phyloP scores from a whole-genome alignment of 92 coral and sea anemone species.

The Zoanthus solanderi region DNA sequence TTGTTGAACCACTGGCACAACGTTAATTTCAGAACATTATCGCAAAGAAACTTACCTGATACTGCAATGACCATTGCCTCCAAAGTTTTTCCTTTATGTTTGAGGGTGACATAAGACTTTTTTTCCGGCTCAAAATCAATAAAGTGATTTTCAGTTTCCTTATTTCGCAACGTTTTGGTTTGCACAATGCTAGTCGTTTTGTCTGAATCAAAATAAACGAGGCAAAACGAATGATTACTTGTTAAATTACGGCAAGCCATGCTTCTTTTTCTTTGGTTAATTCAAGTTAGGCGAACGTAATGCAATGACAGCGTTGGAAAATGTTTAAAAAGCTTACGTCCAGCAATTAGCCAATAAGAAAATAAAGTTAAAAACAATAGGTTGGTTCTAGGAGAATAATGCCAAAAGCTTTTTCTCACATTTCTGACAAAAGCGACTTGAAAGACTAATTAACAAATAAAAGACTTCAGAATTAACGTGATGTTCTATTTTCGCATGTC shows the following conservation, averaged over 20 bases:
- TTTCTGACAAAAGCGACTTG: too few relatives aligned
- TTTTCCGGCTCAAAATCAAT: not conserved
- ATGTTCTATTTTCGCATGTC: too few relatives aligned
- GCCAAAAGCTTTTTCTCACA: too few relatives aligned
- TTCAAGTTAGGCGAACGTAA: constrained; percentile 18
- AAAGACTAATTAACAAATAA: too few relatives aligned
- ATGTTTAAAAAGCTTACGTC: too few relatives aligned
- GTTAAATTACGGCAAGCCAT: constrained; percentile 24
- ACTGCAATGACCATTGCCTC: constrained; percentile 38
- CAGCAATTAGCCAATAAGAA: too few relatives aligned
- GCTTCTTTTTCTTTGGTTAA: constrained; percentile 10
- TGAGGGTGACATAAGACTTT: not conserved
- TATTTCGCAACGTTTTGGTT: constrained; percentile 35
- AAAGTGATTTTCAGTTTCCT: constrained; percentile 18
- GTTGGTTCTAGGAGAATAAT: too few relatives aligned
- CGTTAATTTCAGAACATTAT: not conserved
- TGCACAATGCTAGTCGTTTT: constrained; percentile 30
- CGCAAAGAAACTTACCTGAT: constrained; percentile 31
- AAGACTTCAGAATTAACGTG: too few relatives aligned
- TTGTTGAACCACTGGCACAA: not conserved
- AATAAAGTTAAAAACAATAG: too few relatives aligned
- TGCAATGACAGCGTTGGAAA: too few relatives aligned
- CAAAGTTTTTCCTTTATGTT: constrained; percentile 5
- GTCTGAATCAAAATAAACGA: constrained; percentile 7
- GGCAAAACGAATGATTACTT: constrained; percentile 4